Base-by-base conservation (phyloP, 2,113 vertebrate species). In the Pluvianellus socialis region DNA sequence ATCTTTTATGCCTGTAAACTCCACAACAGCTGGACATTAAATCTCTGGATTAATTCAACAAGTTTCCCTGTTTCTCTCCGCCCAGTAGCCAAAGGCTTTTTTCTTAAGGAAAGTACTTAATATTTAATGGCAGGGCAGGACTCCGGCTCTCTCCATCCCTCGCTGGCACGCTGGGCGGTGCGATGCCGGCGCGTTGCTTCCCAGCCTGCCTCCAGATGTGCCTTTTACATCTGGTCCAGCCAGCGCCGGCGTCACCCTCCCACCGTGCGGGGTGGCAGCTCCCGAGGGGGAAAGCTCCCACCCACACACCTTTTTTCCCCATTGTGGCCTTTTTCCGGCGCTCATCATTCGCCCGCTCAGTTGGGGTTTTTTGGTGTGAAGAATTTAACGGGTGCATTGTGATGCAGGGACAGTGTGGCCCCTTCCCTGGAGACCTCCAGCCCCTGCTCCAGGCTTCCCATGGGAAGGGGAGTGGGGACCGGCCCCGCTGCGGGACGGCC, bases 31-130 rank as follows among this genome's bases (percentile, higher is more conserved):
- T 87, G 91, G 94, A 87, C 62, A 10, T 96, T 82, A 88, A 94
- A 94, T 94, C 73, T 92, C 49, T 1, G 87, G 73, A 80, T 94
- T 96, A 85, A 94, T 82, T 53, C 92, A 97, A 90, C 95, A 91
- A 76, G 80, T 95, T 94, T 70, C 58, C 26, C 30, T 30, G 19
- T 79, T 88, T 62, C 14, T 56, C 40, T 81, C 50, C 5, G 2
- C 22, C 35, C 49, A 9, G 22, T 30, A 22, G 63, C 30, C 42
- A n/a, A 61, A 75, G 42, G 49, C 14, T 74, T 74, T 27, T 76
- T 9, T 13, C 32, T 16, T 44, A 30, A 45, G 55, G 67, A 26
- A 62, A 38, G 9, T 18, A 12, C 10, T 72, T 50, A 32, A 38
- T 86, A 44, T 71, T 55, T 38, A 16, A 40, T 2, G 23, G 32